Conservation (phyloP, 2,797 vertebrate species). For the Xerus rutilus region DNA sequence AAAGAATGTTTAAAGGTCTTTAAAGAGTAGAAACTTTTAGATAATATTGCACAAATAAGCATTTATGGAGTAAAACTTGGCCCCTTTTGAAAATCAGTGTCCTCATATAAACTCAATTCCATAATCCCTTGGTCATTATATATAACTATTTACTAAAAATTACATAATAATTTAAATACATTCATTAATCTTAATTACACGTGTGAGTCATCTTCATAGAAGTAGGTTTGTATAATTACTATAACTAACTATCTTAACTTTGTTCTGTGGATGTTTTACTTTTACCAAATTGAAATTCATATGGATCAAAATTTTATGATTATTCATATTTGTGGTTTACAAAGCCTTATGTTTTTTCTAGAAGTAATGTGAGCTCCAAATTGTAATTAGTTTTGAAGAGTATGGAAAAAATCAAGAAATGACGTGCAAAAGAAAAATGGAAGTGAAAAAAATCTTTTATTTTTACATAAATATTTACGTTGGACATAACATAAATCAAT, state of each 20-base stretch:
- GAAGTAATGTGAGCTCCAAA: neutral
- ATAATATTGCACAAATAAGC: conserved; percentile 19
- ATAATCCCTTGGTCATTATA: conserved; percentile 45
- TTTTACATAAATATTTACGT: conserved; percentile 45
- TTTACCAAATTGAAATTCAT: conserved; percentile 42
- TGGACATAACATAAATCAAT: neutral
- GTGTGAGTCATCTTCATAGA: conserved; percentile 46
- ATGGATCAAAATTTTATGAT: conserved; percentile 18
- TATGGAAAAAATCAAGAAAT: conserved; percentile 14
- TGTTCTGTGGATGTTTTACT: conserved; percentile 33
- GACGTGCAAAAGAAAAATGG: conserved; percentile 24
- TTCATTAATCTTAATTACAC: conserved; percentile 65
- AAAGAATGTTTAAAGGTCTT: neutral
- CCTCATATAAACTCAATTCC: conserved; percentile 52
- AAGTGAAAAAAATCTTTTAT: conserved; percentile 26
- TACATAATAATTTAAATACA: conserved; percentile 59
- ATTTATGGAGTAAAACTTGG: conserved; percentile 31
- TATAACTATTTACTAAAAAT: conserved; percentile 55
- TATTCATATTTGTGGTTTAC: neutral
- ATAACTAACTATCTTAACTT: conserved; percentile 16
- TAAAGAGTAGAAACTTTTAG: neutral
- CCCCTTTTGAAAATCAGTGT: conserved; percentile 46
- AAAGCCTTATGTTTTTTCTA: conserved; percentile 17
- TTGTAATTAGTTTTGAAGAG: conserved; percentile 26
- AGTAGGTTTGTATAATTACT: conserved; percentile 49